Evolutionary conservation across 2,113 vertebrate genomes (phyloP).

Genomic region (Cyphomyrus plagiostoma): DNA sequence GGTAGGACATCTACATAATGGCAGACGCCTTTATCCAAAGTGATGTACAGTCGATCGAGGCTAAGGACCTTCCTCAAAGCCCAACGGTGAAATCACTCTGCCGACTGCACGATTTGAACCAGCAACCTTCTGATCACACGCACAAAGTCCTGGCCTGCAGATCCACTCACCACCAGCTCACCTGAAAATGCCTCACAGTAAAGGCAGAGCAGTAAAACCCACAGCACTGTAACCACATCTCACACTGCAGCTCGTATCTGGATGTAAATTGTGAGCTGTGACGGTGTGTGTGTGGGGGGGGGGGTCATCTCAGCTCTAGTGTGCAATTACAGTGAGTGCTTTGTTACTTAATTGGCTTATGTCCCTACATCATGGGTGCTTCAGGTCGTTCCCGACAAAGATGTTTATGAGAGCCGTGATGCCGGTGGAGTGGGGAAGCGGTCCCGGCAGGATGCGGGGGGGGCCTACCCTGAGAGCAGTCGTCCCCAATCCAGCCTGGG

Average conservation of each 20-base stretch:
- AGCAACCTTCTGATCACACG: background rate
- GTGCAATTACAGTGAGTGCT: slow-evolving; percentile 54
- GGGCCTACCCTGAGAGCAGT: slow-evolving; percentile 86
- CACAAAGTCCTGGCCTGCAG: background rate
- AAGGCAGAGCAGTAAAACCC: background rate
- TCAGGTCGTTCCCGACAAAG: slow-evolving; percentile 33
- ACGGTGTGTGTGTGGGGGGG: background rate
- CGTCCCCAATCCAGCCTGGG: slow-evolving; percentile 87
- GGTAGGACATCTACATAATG: background rate
- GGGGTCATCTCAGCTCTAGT: background rate
- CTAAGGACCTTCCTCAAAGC: background rate
- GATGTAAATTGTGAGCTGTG: background rate
- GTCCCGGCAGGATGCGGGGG: background rate
- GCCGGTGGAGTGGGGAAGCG: slow-evolving; percentile 5
- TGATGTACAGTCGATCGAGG: background rate
- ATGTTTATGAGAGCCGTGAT: slow-evolving; percentile 41
- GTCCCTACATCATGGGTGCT: slow-evolving; percentile 51
- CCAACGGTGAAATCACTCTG: background rate
- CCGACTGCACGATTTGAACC: background rate
- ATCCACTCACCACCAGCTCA: background rate
- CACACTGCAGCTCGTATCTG: background rate
- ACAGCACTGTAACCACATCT: background rate
- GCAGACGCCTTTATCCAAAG: background rate
- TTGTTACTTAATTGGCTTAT: slow-evolving; percentile 54
- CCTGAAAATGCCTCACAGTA: background rate